Conservation (phyloP, 2,888 invertebrate genomes). For the Plebejus argus region DNA sequence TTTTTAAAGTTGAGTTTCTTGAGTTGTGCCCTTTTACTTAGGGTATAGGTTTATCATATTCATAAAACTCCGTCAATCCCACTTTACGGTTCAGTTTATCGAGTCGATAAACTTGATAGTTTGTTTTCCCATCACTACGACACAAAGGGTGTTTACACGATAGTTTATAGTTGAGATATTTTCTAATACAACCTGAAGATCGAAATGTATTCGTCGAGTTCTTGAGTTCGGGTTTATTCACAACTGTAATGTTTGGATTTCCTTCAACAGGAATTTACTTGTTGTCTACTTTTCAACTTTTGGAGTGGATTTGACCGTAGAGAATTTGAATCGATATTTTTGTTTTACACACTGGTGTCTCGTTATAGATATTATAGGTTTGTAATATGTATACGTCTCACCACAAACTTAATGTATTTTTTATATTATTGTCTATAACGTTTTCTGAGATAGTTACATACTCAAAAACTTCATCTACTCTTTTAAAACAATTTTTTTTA, state of each 20-base stretch:
- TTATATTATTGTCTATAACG: too few relatives aligned
- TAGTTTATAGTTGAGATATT: constrained; percentile 60
- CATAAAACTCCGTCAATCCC: constrained; percentile 42
- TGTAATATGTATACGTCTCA: too few relatives aligned
- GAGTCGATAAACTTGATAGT: constrained; percentile 43
- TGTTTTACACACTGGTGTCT: too few relatives aligned
- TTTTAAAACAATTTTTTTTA: too few relatives aligned
- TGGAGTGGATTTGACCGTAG: background rate
- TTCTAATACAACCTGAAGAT: constrained; percentile 33
- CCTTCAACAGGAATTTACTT: background rate
- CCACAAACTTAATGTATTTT: too few relatives aligned
- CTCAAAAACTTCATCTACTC: too few relatives aligned
- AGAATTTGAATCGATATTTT: background rate
- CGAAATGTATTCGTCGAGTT: background rate
- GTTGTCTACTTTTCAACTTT: background rate
- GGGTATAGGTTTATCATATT: constrained; percentile 37
- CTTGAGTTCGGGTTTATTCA: background rate
- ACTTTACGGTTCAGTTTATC: constrained; percentile 43
- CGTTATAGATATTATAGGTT: too few relatives aligned
- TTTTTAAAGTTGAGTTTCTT: too few relatives aligned
- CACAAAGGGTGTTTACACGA: constrained; percentile 59
- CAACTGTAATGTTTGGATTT: background rate
- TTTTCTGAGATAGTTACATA: too few relatives aligned
- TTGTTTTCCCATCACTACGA: constrained; percentile 48
- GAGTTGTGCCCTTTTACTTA: too few relatives aligned